Evolutionary conservation across 2,113 vertebrate species (phyloP), one percentile per base, ranked within the genome.

Genomic region (Monarcha castaneiventris): DNA sequence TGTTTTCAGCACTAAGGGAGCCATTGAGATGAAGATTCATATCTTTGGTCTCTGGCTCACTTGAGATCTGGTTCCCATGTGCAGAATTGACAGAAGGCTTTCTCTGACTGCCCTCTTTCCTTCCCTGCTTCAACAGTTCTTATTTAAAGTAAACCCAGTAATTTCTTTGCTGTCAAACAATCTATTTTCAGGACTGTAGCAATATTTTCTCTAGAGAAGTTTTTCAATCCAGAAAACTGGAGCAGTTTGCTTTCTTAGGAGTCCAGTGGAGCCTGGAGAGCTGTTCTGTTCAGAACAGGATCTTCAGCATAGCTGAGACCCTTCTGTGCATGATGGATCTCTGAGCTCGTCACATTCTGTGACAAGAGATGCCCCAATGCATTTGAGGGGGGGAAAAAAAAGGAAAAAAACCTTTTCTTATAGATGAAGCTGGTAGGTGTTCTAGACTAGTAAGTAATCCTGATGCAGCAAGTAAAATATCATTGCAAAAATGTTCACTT

Each of bases 1-100:
- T 89, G 59, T 71, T 94, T 86, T 87, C 32, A 5, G 88, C 90
- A 64, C 76, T 90, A 7, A 94, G 73, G 75, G 90, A 93, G 72
- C 85, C 82, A 88, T 92, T 96, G 95, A 94, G 90, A 11, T 0
- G 10, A 88, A 94, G 95, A 95, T 83, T 37, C 10, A 0, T 93
- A 86, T 96, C 95, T 73, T 75, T 22, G 6, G 55, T 84, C 1
- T 4, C 49, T 82, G 77, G 49, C 91, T 84, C 22, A 5, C 59
- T 83, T 88, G 63, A 67, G 59, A 11, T 86, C 52, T 78, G 30
- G 52, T 92, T 85, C 51, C 44, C 32, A 5, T 6, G 33, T 48
- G 79, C 35, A 75, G 66, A 71, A 83, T 1, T 41, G 37, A 35
- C 33, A 79, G 96, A n/a, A 33, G 39, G 16, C 39, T 85, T 74